Evolutionary conservation across 2,888 invertebrate species (phyloP).

Genomic region (Caenorhabditis sulstoni): DNA sequence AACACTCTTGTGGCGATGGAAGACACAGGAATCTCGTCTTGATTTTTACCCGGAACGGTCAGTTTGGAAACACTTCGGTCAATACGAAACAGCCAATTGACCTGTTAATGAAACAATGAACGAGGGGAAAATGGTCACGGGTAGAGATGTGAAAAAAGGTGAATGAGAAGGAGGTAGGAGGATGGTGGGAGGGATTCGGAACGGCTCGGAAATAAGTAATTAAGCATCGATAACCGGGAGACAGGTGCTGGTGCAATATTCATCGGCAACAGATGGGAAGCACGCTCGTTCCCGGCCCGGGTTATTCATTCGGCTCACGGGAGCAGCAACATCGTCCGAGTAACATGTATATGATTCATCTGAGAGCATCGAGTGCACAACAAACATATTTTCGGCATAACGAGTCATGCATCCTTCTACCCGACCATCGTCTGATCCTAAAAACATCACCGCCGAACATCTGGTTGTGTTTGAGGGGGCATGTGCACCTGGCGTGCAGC

Average conservation of each 20-base stretch:
- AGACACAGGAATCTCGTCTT: conserved; percentile 24
- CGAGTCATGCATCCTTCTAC: background rate
- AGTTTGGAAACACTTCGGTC: conserved; percentile 11
- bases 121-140: background rate
- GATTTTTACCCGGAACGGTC: conserved; percentile 36
- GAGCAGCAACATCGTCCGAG: too few species aligned
- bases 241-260: conserved; percentile 60
- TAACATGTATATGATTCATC: too few species aligned
- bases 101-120: conserved; percentile 47
- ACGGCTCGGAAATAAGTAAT: conserved; percentile 42
- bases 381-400: background rate
- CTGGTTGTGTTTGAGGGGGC: conserved; percentile 19
- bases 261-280: conserved; percentile 55
- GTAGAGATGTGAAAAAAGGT: background rate
- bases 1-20: conserved; percentile 28
- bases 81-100: conserved; percentile 39
- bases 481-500: conserved; percentile 15
- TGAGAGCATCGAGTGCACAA: background rate
- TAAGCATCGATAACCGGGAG: conserved; percentile 28
- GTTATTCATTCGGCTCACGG: conserved; percentile 27
- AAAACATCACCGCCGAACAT: conserved; percentile 29
- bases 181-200: conserved; percentile 14
- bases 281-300: conserved; percentile 10
- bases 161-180: background rate
- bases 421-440: background rate